These are phyloP conservation scores for Lepidocyrtinus sp. DNA, from an alignment of 2,888 invertebrate genomes.

Conservation along the genomic window DNA sequence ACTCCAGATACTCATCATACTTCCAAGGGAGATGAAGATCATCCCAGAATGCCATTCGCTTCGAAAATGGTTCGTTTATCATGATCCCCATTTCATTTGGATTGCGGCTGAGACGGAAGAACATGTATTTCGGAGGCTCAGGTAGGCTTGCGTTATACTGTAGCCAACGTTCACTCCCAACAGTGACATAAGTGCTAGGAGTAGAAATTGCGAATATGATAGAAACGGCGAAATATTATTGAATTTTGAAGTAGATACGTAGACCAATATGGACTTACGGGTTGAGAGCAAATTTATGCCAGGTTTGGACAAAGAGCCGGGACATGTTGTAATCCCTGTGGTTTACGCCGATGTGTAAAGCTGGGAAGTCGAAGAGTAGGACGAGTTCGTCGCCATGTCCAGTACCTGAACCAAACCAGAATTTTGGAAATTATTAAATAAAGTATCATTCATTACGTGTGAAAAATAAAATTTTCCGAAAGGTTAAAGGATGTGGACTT, in stretches of 20 bases:
- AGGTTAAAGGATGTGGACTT: neutral
- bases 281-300: slow-evolving; percentile 59
- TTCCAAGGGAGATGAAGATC: slow-evolving; percentile 61
- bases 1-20: slow-evolving; percentile 14
- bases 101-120: no score
- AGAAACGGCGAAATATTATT: neutral
- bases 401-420: slow-evolving; percentile 22
- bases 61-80: slow-evolving; percentile 60
- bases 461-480: neutral
- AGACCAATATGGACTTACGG: slow-evolving; percentile 41
- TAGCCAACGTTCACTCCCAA: slow-evolving; percentile 41
- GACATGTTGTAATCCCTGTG: slow-evolving; percentile 61
- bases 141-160: slow-evolving; percentile 24
- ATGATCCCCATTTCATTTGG: slow-evolving; percentile 28
- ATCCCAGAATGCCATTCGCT: slow-evolving; percentile 64
- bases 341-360: slow-evolving; percentile 65
- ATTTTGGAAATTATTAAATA: neutral
- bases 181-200: slow-evolving; percentile 26
- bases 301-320: slow-evolving; percentile 56
- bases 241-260: neutral
- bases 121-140: slow-evolving; percentile 51
- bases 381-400: slow-evolving; percentile 74
- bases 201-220: neutral
- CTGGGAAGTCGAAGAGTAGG: slow-evolving; percentile 74
- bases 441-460: neutral